Evolutionary conservation across 2,113 vertebrate genomes (phyloP), one percentile per base, ranked within the genome.

Genomic region (Beaufortia kweichowensis): DNA sequence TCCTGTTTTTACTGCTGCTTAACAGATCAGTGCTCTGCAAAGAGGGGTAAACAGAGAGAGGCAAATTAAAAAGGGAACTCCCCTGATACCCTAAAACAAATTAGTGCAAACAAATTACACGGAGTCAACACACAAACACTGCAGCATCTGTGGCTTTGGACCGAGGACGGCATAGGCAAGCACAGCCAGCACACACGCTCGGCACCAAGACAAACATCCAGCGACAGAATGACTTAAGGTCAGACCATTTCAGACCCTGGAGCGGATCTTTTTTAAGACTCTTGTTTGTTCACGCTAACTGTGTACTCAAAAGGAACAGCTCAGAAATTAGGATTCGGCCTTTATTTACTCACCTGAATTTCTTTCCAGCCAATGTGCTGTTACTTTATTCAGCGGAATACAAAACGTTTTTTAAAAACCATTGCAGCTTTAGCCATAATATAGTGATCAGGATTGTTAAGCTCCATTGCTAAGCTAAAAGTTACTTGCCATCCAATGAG

Each of bases 41-140:
- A 97, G 94, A 95, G 94, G 90, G 92, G 95, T 96, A 97, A 97
- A 98, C 96, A 98, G 95, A 95, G 94, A 94, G 94, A 93, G 93
- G 93, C 93, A 97, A 98, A 98, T 98, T 98, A 98, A 97, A 98
- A 97, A 94, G 93, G 92, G 91, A 97, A 95, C 94, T 98, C 96
- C 96, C 96, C 91, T 89, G 96, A 91, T 90, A 96, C 94, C 86
- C 92, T 93, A 94, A 96, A 96, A 96, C 96, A 98, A 98, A 98
- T 97, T 96, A 96, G 94, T 95, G 95, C 95, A 97, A 97, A 98
- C 96, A 98, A 98, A 98, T 98, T 98, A 98, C 95, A 94, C 94
- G 92, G 94, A 98, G 96, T 98, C 96, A 97, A 98, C 96, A 98
- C 94, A 95, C 95, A 97, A 95, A 96, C 94, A 95, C 94, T 62